phyloP scores from a whole-genome alignment of 2,113 vertebrate genomes.

The Ancistrus triradiatus region DNA sequence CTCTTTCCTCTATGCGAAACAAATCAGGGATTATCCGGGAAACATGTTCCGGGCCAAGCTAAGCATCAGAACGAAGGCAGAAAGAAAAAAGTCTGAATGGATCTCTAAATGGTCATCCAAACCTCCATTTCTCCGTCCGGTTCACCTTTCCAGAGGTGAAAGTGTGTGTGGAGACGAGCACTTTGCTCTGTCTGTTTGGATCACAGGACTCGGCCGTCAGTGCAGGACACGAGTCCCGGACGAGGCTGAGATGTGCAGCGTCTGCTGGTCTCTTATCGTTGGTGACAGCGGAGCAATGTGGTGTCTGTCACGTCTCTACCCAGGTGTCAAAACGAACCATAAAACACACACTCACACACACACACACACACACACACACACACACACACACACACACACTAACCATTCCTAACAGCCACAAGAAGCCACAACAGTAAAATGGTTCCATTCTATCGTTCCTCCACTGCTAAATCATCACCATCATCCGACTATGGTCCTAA shows the following conservation, averaged over 20 bases:
- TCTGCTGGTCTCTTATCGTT: slow-evolving; percentile 29
- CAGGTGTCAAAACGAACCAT: slow-evolving; percentile 33
- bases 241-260: neutral
- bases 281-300: slow-evolving; percentile 36
- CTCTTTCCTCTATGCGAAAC: slow-evolving; percentile 22
- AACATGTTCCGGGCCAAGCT: slow-evolving; percentile 11
- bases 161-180: slow-evolving; percentile 8
- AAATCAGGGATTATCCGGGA: slow-evolving; percentile 37
- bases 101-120: neutral
- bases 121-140: slow-evolving; percentile 12
- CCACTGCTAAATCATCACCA: no score
- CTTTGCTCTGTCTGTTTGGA: slow-evolving; percentile 36
- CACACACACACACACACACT: slow-evolving; percentile 14
- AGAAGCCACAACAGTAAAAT: neutral
- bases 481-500: no score
- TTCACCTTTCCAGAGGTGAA: neutral
- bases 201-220: slow-evolving; percentile 31
- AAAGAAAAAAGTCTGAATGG: neutral
- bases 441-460: neutral
- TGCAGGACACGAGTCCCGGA: slow-evolving; percentile 17
- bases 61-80: neutral
- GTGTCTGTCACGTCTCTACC: slow-evolving; percentile 21
- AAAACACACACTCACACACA: slow-evolving; percentile 26
- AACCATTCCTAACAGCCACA: neutral
- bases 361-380: slow-evolving; percentile 20